These are phyloP conservation scores for Tokudaia tokunoshimensis DNA, from an alignment of 2,797 vertebrate species.

Conservation along the genomic window DNA sequence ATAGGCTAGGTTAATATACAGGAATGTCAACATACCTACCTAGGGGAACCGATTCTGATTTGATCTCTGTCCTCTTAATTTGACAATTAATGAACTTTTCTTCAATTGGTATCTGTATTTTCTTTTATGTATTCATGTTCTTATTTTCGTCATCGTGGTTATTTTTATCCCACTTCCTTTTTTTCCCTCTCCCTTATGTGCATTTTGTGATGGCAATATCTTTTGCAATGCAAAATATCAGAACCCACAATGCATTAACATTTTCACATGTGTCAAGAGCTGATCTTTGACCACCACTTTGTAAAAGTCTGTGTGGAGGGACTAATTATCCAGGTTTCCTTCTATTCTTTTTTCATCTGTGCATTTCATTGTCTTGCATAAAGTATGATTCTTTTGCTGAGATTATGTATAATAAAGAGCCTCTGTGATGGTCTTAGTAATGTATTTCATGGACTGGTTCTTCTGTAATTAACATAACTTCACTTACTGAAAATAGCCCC, in stretches of 20 bases:
- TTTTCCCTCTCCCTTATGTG: neutral
- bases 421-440: conserved; percentile 8
- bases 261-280: conserved; percentile 5
- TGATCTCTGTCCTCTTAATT: conserved; percentile 27
- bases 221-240: conserved; percentile 4
- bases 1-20: neutral
- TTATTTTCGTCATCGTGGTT: neutral
- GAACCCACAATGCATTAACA: neutral
- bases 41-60: neutral
- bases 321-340: conserved; percentile 31
- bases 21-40: neutral
- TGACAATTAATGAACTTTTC: conserved; percentile 9
- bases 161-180: neutral
- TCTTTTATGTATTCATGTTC: neutral
- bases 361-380: neutral
- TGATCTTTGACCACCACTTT: conserved; percentile 43
- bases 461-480: conserved; percentile 31
- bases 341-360: neutral
- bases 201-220: neutral
- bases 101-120: neutral
- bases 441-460: conserved; percentile 1
- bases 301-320: neutral
- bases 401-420: neutral
- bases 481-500: neutral
- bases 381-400: neutral